Conservation (phyloP, 2,888 invertebrate species). For the Sialis fuliginosa region DNA sequence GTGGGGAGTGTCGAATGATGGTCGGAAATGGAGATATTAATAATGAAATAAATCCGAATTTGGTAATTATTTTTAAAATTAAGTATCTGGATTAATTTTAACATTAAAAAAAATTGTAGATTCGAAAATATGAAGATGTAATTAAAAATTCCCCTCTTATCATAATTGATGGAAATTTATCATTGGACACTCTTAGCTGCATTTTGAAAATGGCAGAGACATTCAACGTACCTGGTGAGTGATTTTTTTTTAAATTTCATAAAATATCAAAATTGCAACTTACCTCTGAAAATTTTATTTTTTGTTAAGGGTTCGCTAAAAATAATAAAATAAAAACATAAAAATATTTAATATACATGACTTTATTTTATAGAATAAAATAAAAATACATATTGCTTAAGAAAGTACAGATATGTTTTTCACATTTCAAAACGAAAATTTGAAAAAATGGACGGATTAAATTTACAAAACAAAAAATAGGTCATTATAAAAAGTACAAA, state of each 20-base stretch:
- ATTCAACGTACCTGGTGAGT: conserved; percentile 50
- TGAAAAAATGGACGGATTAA: not conserved
- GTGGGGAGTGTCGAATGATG: conserved; percentile 63
- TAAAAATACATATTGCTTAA: no score
- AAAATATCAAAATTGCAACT: no score
- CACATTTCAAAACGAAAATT: not conserved
- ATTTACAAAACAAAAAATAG: not conserved
- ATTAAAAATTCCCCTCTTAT: conserved; percentile 52
- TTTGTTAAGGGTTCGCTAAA: conserved; percentile 2
- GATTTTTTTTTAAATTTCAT: conserved; percentile 1
- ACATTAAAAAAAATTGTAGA: conserved; percentile 24
- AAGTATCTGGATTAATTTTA: not conserved
- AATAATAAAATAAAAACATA: not conserved
- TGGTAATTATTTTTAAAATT: conserved; percentile 28
- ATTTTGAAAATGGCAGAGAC: conserved; percentile 40
- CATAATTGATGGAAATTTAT: conserved; percentile 71
- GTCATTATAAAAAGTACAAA: not conserved
- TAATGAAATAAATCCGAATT: conserved; percentile 41
- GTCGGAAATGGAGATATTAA: conserved; percentile 78
- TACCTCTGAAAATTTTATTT: conserved; percentile 3
- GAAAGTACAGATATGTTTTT: not conserved
- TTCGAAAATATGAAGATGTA: conserved; percentile 36
- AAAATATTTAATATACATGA: no score
- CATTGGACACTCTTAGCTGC: conserved; percentile 43
- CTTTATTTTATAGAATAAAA: no score